Conservation (phyloP, 2,113 vertebrate species). For the Megalops atlanticus region DNA sequence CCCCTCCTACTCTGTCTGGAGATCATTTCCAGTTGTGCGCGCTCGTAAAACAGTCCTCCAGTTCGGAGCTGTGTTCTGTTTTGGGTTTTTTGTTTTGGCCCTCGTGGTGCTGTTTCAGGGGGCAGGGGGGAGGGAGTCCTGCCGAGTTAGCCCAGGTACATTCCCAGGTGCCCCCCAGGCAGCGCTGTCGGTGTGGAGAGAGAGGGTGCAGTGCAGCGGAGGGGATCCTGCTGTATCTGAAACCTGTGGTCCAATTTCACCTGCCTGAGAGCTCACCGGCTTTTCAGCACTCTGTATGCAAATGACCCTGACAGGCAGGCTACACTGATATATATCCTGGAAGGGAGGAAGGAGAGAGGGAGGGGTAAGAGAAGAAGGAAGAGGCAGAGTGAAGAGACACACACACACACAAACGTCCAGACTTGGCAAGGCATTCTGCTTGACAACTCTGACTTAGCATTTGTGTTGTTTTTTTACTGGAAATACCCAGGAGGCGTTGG, state of each 20-base stretch:
- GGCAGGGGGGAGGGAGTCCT: not conserved
- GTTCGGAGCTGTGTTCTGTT: not conserved
- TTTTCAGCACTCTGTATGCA: conserved; percentile 59
- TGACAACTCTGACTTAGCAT: not conserved
- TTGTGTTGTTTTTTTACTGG: not conserved
- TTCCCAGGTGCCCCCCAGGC: not conserved
- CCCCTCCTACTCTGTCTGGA: not conserved
- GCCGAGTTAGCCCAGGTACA: not conserved
- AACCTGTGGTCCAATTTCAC: conserved; percentile 52
- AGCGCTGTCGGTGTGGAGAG: not conserved
- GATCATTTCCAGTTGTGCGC: not conserved
- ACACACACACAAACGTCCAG: not conserved
- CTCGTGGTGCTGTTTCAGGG: not conserved
- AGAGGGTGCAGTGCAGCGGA: conserved; percentile 18
- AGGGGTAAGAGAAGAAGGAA: not conserved
- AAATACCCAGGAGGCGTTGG: not conserved
- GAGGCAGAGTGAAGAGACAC: not conserved
- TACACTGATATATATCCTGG: conserved; percentile 40
- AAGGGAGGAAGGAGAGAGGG: conserved; percentile 17
- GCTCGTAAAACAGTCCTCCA: not conserved
- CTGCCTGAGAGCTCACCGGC: conserved; percentile 48
- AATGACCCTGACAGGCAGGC: conserved; percentile 52
- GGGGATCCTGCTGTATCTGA: conserved; percentile 21
- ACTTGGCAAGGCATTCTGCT: not conserved
- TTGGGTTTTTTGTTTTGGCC: not conserved